phyloP scores from a whole-genome alignment of 1,140 invertebrate species.

The Argopecten irradians region DNA sequence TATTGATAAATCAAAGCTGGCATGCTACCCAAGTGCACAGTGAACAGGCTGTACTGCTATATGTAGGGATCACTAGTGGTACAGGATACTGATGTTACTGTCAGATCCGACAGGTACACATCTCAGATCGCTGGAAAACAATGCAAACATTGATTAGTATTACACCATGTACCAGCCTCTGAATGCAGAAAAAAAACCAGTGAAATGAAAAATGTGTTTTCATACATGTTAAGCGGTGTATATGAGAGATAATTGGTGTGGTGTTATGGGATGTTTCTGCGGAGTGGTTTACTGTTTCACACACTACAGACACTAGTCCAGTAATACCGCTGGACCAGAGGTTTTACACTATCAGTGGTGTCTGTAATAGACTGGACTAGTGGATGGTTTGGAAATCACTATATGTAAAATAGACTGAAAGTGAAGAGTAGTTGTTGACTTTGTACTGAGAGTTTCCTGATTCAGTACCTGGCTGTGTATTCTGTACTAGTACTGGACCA shows the following conservation, averaged over 20 bases:
- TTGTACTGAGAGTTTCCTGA: no score
- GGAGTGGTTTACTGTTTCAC: neutral
- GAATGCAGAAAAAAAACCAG: neutral
- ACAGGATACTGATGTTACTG: neutral
- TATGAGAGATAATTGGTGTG: no score
- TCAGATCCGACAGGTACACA: neutral
- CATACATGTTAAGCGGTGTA: neutral
- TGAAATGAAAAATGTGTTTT: neutral
- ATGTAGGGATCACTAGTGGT: neutral
- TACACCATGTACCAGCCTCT: neutral
- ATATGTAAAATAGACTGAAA: no score
- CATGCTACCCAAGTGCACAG: neutral
- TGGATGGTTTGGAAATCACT: no score
- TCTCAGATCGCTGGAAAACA: neutral
- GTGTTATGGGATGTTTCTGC: no score
- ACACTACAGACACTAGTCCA: neutral
- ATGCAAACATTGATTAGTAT: neutral
- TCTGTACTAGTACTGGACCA: no score
- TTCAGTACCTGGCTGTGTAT: no score
- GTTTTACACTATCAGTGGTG: no score
- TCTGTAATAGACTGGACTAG: no score
- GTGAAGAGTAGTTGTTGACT: no score
- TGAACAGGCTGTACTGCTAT: neutral
- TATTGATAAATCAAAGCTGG: conserved; percentile 13
- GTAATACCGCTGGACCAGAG: neutral